Percentiles rank a stretch among this genome's conserved stretches.
Evolutionary conservation across 2,797 vertebrate species (phyloP).

Genomic region (Bradypus variegatus): DNA sequence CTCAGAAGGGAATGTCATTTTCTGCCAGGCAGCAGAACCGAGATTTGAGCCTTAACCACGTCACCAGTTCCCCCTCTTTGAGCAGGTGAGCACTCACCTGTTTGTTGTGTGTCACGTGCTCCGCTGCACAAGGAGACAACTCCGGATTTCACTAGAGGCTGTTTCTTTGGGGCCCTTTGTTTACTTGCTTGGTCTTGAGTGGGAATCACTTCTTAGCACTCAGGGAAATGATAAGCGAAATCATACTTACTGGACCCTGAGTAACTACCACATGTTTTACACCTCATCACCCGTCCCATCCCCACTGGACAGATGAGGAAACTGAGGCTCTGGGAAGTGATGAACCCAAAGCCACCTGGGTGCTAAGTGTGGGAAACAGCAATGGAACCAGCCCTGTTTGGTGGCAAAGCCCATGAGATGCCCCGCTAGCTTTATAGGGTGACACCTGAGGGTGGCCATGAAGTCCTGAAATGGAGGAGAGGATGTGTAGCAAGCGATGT

Average conservation of each 20-base stretch:
- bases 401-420: neutral
- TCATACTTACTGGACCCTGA: neutral
- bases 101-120: neutral
- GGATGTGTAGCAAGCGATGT: neutral
- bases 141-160: neutral
- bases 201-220: neutral
- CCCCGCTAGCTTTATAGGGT: neutral
- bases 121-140: neutral
- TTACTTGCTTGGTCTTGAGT: neutral
- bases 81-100: rapidly evolving
- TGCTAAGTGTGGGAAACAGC: neutral
- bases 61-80: neutral
- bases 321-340: neutral
- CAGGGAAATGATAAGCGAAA: neutral
- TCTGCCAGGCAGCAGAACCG: neutral
- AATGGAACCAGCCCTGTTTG: neutral
- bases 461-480: neutral
- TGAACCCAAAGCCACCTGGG: neutral
- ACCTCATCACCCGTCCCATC: neutral
- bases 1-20: no score
- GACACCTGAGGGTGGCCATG: neutral
- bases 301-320: neutral
- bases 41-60: neutral
- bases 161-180: neutral
- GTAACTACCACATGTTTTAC: neutral